Base-by-base conservation (phyloP, 2,113 vertebrate species). In the Drymodes brunneopygia region DNA sequence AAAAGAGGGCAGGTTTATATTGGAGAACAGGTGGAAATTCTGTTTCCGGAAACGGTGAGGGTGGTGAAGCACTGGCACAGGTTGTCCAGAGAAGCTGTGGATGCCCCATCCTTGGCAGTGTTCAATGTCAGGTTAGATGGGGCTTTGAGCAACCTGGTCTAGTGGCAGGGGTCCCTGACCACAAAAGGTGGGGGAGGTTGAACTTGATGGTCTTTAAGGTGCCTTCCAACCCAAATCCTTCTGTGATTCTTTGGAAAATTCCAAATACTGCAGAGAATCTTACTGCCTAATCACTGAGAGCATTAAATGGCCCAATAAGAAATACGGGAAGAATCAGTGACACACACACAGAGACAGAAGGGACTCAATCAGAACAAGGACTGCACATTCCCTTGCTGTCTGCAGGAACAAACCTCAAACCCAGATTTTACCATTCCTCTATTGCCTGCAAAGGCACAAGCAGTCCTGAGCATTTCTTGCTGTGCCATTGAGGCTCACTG, bases 71-170 rank as follows among this genome's bases (percentile, higher is more conserved):
- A 36, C 15, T 12, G 25, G 15, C 22, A 17, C 17, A 57, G 21
- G 18, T 2, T 81, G 27, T 25, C 31, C 50, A 57, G 27, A 16
- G 50, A 36, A 36, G 10, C 0, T 57, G 50, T 50, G 36, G 31
- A 33, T 42, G 7, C 8, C 51, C 18, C 27, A 15, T 38, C 7
- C 12, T 22, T 29, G 18, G 33, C 10, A 58, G 51, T 17, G 24
- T 4, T n/a, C 19, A 24, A 0, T 1, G 2, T 10, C 51, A 36
- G 27, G 23, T 15, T 28, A 48, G 22, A 51, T 1, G 6, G 12
- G 36, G 51, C 33, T 81, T 73, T 81, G 44, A 73, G 36, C 27
- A 72, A 13, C 8, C 10, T 24, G 6, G 6, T 57, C 44, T 44
- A 27, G 22, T 23, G 10, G 12, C 20, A 57, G 12, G 15, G 33